Evolutionary conservation across 53 echinoderm and acorn worm species (phyloP), one percentile per base, ranked within the genome.

Genomic region (Crossaster papposus): DNA sequence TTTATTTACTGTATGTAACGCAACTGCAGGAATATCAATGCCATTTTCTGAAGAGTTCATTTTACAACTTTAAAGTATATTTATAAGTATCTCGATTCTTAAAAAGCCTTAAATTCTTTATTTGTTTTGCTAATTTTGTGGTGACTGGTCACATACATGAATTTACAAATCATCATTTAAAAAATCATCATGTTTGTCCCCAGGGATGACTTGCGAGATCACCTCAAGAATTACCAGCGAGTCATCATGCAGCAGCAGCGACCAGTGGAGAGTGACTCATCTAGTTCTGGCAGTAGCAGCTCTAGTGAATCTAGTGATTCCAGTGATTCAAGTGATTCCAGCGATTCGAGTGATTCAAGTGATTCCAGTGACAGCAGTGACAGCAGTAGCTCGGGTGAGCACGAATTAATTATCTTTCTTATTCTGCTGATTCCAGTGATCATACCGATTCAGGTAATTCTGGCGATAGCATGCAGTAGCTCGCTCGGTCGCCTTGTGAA

Each of bases 171-270:
- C 34, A 22, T 53, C 20, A 80, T 55, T 0, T 0, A 71, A 22
- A 71, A 14, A 71, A 30, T 71, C 23, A 6, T 68, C 11, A 26
- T 71, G 29, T 71, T 31, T 71, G 71, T 71, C 32, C 32, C 4
- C 84, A 98, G 99, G 78, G 99, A 98, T 85, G 96, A 98, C 72
- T 89, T 98, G 33, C 81, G 99, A 64, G 96, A 96, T 17, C 99
- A 98, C 44, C 93, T 98, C 8, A 96, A 96, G 85, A 92, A 94
- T 71, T 92, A 94, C 51, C 99, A 96, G 65, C 90, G 92, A 9
- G 88, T 92, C 91, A 98, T 98, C 82, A 98, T 98, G 99, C 94
- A 90, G 68, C 99, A 98, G 65, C 91, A 93, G 30, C 94, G 96
- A 68, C 94, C 94, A 6, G 91, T 96, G 15, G 65, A 92, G 72